Evolutionary conservation across 2,113 vertebrate species (phyloP).

Genomic region (Dromas ardeola): DNA sequence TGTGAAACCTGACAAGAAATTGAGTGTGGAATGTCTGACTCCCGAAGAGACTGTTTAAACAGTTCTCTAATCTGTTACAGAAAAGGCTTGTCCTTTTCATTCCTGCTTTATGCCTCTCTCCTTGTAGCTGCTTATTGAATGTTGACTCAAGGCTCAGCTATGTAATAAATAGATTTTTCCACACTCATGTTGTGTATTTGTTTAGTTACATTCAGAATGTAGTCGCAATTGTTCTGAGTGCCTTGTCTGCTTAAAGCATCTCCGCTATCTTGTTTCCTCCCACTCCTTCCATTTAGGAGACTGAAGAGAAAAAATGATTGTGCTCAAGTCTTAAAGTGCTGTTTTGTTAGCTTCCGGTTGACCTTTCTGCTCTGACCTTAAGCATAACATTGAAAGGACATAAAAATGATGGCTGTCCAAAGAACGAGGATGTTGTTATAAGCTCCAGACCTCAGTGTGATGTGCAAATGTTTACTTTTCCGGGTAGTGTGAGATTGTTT

Average conservation of each 20-base stretch:
- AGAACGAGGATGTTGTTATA: background rate
- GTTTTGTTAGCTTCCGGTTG: constrained; percentile 17
- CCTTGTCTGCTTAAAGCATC: background rate
- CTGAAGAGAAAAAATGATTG: constrained; percentile 17
- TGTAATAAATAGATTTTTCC: background rate
- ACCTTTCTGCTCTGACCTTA: constrained; percentile 8
- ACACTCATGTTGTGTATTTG: background rate
- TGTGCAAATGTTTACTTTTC: background rate
- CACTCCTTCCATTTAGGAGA: background rate
- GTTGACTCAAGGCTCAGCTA: background rate
- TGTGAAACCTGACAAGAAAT: background rate
- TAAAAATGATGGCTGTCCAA: background rate
- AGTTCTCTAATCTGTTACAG: background rate
- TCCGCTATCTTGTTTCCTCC: background rate
- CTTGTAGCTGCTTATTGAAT: background rate
- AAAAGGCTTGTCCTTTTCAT: background rate
- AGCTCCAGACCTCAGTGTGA: background rate
- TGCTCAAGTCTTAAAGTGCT: background rate
- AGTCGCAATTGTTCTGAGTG: background rate
- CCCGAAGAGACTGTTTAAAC: background rate
- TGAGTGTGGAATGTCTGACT: background rate
- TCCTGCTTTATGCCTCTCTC: background rate
- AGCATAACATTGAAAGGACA: background rate
- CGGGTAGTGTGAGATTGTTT: background rate
- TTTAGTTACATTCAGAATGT: background rate